These are phyloP conservation scores for Rhogogaster chlorosoma DNA, from an alignment of 2,888 invertebrate genomes.

Conservation along the genomic window DNA sequence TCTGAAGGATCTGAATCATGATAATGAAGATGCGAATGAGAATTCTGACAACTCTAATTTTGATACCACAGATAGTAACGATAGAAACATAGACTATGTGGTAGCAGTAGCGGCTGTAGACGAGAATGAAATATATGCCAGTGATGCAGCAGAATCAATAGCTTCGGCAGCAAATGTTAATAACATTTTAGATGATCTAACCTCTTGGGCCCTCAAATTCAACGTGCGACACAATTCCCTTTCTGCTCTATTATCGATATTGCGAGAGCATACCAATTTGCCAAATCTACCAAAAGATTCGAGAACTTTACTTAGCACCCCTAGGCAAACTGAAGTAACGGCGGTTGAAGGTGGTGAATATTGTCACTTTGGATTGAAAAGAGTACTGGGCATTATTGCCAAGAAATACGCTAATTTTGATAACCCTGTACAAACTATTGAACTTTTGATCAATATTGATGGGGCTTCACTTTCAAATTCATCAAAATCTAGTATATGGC, in stretches of 20 bases:
- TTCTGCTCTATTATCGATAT: constrained; percentile 1
- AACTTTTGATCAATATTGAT: constrained; percentile 21
- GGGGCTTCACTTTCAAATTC: neutral
- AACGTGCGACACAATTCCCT: constrained; percentile 12
- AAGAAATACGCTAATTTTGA: constrained; percentile 3
- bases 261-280: constrained; percentile 4
- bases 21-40: neutral
- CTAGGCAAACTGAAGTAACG: neutral
- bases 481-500: constrained; percentile 28
- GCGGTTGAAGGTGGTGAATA: constrained; percentile 10
- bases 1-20: neutral
- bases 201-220: constrained; percentile 4
- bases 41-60: constrained; percentile 8
- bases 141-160: constrained; percentile 15
- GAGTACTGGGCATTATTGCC: neutral
- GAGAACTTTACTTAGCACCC: constrained; percentile 5
- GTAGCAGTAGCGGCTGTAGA: constrained; percentile 15
- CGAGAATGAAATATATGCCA: neutral
- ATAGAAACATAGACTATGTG: neutral
- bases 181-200: constrained; percentile 10
- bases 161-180: constrained; percentile 15
- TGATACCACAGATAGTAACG: neutral
- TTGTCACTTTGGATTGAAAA: constrained; percentile 32
- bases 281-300: constrained; percentile 17
- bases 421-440: neutral